A percentile compares a stretch with the other conserved stretches of the same genome.
Evolutionary conservation across 2,797 vertebrate species (phyloP).

Genomic region (Amblyopsis hoosieri): DNA sequence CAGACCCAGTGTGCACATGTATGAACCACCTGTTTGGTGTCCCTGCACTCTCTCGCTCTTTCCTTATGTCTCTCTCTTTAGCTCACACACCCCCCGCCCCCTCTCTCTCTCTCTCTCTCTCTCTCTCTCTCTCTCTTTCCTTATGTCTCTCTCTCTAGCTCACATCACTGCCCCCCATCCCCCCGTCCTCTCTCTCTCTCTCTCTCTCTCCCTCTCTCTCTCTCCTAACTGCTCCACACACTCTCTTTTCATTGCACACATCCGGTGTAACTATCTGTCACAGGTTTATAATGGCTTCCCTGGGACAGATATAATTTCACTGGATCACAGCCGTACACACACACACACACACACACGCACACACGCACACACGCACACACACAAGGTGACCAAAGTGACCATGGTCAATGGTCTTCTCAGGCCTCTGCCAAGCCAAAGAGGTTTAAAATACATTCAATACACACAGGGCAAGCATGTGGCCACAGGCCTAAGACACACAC

Average conservation of each 20-base stretch:
- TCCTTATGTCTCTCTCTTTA: conserved; percentile 6
- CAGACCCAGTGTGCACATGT: too few relatives aligned
- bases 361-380: conserved; percentile 1
- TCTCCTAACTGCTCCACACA: neutral
- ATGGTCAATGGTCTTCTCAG: conserved; percentile 7
- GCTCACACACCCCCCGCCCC: conserved; percentile 12
- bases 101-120: neutral
- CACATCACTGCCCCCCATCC: neutral
- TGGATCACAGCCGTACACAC: neutral
- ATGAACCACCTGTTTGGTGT: neutral
- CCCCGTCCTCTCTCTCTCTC: neutral
- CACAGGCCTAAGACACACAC: neutral
- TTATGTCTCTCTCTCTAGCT: conserved; percentile 1
- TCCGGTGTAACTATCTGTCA: conserved; percentile 8
- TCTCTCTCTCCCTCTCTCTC: neutral
- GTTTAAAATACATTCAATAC: conserved; percentile 12
- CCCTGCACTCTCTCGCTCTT: neutral
- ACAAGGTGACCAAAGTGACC: conserved; percentile 3
- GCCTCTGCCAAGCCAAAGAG: conserved; percentile 18
- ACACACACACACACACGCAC: conserved; percentile 4
- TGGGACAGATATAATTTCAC: neutral
- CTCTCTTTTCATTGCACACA: neutral
- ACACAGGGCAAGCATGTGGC: conserved; percentile 16
- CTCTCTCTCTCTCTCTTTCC: conserved; percentile 1
- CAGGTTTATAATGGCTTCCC: conserved; percentile 9